Evolutionary conservation across 2,113 vertebrate species (phyloP).

Genomic region (Corvus cornix): DNA sequence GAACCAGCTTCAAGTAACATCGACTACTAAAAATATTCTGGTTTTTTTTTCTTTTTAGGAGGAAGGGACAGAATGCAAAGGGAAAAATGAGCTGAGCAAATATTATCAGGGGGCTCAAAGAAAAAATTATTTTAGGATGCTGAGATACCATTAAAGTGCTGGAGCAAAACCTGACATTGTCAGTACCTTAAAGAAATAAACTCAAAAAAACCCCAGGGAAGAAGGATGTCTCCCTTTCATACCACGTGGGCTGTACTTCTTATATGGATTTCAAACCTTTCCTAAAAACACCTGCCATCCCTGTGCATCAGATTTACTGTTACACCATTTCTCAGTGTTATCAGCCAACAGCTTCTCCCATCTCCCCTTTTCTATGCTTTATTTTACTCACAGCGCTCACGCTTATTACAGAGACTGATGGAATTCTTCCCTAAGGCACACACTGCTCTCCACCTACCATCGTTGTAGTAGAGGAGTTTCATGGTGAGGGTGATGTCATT

Average conservation of each 20-base stretch:
- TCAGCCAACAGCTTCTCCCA: background rate
- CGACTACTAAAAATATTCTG: background rate
- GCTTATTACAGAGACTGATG: background rate
- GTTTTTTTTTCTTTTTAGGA: background rate
- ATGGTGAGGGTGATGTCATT: conserved; percentile 74
- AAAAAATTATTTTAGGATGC: background rate
- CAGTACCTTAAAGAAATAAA: background rate
- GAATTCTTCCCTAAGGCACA: background rate
- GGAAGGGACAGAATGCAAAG: background rate
- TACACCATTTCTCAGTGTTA: background rate
- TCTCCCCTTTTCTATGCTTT: background rate
- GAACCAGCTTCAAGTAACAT: background rate
- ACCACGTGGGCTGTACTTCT: background rate
- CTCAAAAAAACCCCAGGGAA: background rate
- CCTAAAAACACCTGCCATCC: background rate
- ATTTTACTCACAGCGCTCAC: background rate
- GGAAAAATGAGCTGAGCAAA: background rate
- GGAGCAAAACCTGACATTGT: background rate
- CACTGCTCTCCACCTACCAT: conserved; percentile 59
- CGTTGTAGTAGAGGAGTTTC: conserved; percentile 78
- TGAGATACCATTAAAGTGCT: background rate
- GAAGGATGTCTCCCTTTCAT: background rate
- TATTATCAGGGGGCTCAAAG: background rate
- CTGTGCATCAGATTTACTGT: background rate
- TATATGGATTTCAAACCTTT: background rate